Base-by-base conservation (phyloP, 2,797 vertebrate species). In the Ataeniobius toweri region DNA sequence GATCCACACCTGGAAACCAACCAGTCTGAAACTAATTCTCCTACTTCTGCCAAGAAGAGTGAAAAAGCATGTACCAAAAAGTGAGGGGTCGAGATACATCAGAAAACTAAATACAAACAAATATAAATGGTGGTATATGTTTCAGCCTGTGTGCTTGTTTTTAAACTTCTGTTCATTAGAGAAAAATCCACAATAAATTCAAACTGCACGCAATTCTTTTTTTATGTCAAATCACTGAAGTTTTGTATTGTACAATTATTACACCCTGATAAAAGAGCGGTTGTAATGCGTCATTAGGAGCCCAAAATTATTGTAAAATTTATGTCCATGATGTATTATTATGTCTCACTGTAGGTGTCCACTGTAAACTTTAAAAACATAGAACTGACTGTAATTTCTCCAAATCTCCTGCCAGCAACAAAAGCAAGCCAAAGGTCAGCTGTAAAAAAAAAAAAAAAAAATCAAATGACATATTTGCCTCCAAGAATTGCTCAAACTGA, bases 401-500 rank as follows among this genome's bases (percentile, higher is more conserved):
- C 31, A 41, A 67, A 67, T 41, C 36, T 67, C 36, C 63, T 24
- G 18, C 20, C 63, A 39, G 63, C 53, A 5, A 55, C 22, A 41
- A 41, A 67, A 12, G 20, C 20, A 46, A 41, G 20, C 26, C 18
- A 50, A 51, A 51, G 48, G 46, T 20, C 48, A 76, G 22, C 36
- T 67, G 36, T 28, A n/a, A 7, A 28, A 28, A 36, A 41, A 67
- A 41, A 2, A 31, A 39, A 65, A 12, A 80, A 18, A 28, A 8
- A 71, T 28, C 6, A 18, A 74, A 78, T 80, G 44, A 69, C 41
- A 67, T 6, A 2, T 24, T 41, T 86, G 55, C 39, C 73, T 81
- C 70, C 26, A 75, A 80, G 77, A 81, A 18, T 73, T 18, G 26
- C 65, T 82, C 6, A 53, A 56, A 72, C 48, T 31, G 18, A 81